A percentile compares a stretch with the other conserved stretches of the same genome.
Evolutionary conservation across 2,888 invertebrate species (phyloP).

Genomic region (Pachliopta kotzebuea): DNA sequence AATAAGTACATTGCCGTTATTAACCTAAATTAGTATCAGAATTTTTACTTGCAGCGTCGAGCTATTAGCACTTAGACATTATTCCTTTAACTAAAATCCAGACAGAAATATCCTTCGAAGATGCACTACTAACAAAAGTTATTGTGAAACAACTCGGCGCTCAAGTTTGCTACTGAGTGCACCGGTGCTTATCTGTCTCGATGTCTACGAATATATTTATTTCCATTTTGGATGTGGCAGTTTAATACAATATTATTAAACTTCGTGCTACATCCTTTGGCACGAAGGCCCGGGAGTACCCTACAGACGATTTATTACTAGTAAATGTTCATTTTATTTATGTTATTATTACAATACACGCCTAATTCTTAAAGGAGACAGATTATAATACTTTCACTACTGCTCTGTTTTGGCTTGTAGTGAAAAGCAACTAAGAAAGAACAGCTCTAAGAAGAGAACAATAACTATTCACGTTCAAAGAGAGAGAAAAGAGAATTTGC

Average conservation of each 20-base stretch:
- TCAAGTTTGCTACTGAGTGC: conserved; percentile 49
- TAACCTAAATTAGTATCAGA: neutral
- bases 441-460: too few relatives aligned
- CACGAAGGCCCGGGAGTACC: too few relatives aligned
- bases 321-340: too few relatives aligned
- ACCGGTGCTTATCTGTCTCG: conserved; percentile 42
- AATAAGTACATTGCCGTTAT: neutral
- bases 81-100: conserved; percentile 30
- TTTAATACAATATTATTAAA: conserved; percentile 28
- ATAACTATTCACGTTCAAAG: too few relatives aligned
- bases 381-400: too few relatives aligned
- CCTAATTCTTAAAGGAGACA: too few relatives aligned
- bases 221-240: conserved; percentile 36
- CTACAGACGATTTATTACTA: too few relatives aligned
- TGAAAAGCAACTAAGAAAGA: too few relatives aligned
- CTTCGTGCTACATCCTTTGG: neutral
- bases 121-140: conserved; percentile 48
- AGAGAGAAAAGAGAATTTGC: too few relatives aligned
- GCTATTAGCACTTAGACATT: neutral
- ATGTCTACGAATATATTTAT: conserved; percentile 39
- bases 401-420: too few relatives aligned
- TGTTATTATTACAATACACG: too few relatives aligned
- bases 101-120: conserved; percentile 38
- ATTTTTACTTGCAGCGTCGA: neutral
- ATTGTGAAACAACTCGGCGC: conserved; percentile 54